phyloP scores from a whole-genome alignment of 2,888 invertebrate species.

The Diaprepes abbreviatus region DNA sequence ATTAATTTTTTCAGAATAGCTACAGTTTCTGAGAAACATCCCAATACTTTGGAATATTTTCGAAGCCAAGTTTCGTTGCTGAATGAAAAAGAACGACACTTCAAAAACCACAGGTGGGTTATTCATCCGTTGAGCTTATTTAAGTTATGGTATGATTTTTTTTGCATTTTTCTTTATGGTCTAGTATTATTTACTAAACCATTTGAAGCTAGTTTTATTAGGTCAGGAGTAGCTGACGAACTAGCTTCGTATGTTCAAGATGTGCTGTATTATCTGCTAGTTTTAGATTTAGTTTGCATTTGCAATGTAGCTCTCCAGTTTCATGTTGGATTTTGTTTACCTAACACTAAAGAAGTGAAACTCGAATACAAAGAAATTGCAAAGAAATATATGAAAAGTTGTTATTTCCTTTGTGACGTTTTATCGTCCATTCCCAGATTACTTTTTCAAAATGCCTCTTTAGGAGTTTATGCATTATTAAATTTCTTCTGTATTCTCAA shows the following conservation, averaged over 20 bases:
- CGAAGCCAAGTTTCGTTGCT: slow-evolving; percentile 50
- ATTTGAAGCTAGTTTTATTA: slow-evolving; percentile 36
- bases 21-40: slow-evolving; percentile 19
- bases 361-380: slow-evolving; percentile 32
- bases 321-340: slow-evolving; percentile 39
- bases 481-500: slow-evolving; percentile 5
- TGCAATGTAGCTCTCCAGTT: slow-evolving; percentile 45
- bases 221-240: not conserved
- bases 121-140: slow-evolving; percentile 55
- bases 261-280: not conserved
- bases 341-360: slow-evolving; percentile 31
- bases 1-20: not conserved
- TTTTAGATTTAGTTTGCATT: slow-evolving; percentile 31
- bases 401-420: slow-evolving; percentile 44
- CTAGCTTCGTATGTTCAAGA: not conserved
- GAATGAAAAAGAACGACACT: slow-evolving; percentile 49
- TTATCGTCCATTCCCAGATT: slow-evolving; percentile 40
- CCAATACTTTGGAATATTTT: slow-evolving; percentile 42
- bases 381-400: slow-evolving; percentile 43
- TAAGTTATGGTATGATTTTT: slow-evolving; percentile 48
- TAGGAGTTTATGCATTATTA: not conserved
- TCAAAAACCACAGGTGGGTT: slow-evolving; percentile 27
- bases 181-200: slow-evolving; percentile 33
- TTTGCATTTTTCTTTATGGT: slow-evolving; percentile 41
- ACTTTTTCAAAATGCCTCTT: not conserved